Percentiles rank a stretch among this genome's conserved stretches.
Conservation (phyloP, 2,113 vertebrate species). For the Excalfactoria chinensis region DNA sequence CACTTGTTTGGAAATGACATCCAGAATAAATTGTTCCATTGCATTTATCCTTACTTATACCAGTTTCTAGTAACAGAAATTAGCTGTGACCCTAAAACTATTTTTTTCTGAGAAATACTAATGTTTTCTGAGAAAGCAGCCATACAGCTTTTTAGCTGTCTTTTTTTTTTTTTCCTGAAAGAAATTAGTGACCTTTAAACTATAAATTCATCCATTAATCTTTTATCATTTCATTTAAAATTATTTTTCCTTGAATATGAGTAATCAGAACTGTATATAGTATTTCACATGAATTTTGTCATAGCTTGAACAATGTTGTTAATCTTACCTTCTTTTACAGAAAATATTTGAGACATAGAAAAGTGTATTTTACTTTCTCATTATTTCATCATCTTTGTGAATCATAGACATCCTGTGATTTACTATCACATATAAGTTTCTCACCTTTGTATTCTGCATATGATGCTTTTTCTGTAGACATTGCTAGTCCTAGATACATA, state of each 20-base stretch:
- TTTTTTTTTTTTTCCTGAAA: neutral
- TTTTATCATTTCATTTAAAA: neutral
- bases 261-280: neutral
- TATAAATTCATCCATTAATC: neutral
- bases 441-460: neutral
- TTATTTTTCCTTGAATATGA: neutral
- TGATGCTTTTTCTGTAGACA: neutral
- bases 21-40: too few species aligned
- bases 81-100: neutral
- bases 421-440: neutral
- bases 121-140: neutral
- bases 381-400: neutral
- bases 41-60: neutral
- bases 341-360: neutral
- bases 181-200: neutral
- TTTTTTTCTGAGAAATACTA: neutral
- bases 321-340: neutral
- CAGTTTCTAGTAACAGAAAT: neutral
- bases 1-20: too few species aligned
- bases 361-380: neutral
- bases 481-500: neutral
- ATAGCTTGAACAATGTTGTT: neutral
- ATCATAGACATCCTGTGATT: neutral
- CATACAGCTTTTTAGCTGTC: neutral
- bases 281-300: neutral